These are phyloP conservation scores for Thunnus albacares DNA, from an alignment of 2,797 vertebrate genomes.

Conservation along the genomic window DNA sequence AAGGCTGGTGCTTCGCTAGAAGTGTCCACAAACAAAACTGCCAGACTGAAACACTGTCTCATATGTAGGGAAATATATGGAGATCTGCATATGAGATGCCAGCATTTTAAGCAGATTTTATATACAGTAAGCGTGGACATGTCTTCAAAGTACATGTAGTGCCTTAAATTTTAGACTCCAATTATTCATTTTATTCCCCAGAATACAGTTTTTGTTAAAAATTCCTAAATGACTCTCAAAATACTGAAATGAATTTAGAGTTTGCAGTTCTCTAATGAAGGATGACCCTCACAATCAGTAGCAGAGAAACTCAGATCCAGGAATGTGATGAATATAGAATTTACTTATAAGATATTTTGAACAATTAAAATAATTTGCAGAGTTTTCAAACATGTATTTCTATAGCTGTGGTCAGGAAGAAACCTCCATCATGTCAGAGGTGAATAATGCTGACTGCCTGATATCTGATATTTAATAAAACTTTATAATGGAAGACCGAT, in stretches of 20 bases:
- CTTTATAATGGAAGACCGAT: not conserved
- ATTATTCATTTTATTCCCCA: not conserved
- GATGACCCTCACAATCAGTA: not conserved
- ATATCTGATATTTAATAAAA: slow-evolving; percentile 20
- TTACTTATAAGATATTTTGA: not conserved
- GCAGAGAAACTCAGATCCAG: not conserved
- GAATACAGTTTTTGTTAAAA: not conserved
- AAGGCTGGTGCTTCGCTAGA: slow-evolving; percentile 31
- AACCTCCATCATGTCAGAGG: not conserved
- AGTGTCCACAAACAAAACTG: slow-evolving; percentile 60
- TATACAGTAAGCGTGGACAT: not conserved
- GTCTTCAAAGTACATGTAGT: not conserved
- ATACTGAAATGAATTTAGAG: not conserved
- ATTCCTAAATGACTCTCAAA: not conserved
- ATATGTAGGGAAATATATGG: not conserved
- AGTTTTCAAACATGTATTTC: no score
- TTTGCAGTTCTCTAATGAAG: not conserved
- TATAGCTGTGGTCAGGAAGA: not conserved
- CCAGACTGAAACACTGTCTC: slow-evolving; percentile 4
- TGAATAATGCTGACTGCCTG: not conserved
- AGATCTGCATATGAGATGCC: not conserved
- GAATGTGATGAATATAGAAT: slow-evolving; percentile 7
- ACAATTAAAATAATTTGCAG: not conserved
- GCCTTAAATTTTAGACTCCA: not conserved
- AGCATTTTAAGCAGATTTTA: not conserved